phyloP scores from a whole-genome alignment of 2,888 invertebrate genomes.

The Incurvaria masculella region DNA sequence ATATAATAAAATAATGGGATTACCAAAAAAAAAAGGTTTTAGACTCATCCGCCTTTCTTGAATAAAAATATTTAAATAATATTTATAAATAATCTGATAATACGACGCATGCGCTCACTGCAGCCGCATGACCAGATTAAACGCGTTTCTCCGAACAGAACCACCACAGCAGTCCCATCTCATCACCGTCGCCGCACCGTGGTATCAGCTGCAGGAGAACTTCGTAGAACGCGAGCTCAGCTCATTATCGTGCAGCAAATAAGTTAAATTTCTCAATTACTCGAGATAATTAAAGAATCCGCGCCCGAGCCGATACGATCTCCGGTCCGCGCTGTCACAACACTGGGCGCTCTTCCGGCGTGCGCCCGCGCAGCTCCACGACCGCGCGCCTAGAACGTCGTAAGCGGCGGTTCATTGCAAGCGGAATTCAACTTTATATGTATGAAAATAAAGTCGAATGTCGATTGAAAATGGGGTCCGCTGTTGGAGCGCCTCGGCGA shows the following conservation, averaged over 20 bases:
- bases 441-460: slow-evolving; percentile 6
- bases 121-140: no score
- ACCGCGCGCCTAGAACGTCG: no score
- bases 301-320: not conserved
- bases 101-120: no score
- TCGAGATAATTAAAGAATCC: not conserved
- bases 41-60: no score
- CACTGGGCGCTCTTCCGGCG: not conserved
- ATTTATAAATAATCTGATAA: no score
- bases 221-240: not conserved
- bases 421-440: not conserved
- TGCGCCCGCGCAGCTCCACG: not conserved
- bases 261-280: not conserved
- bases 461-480: slow-evolving; percentile 6
- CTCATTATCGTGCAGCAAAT: not conserved
- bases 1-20: no score
- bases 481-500: not conserved
- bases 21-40: no score
- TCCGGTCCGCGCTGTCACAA: not conserved
- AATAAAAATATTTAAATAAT: no score
- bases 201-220: no score
- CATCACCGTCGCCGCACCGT: no score
- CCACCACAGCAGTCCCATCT: no score
- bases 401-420: not conserved
- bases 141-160: no score